Base-by-base conservation (phyloP, 2,113 vertebrate genomes). In the Thermophis baileyi region DNA sequence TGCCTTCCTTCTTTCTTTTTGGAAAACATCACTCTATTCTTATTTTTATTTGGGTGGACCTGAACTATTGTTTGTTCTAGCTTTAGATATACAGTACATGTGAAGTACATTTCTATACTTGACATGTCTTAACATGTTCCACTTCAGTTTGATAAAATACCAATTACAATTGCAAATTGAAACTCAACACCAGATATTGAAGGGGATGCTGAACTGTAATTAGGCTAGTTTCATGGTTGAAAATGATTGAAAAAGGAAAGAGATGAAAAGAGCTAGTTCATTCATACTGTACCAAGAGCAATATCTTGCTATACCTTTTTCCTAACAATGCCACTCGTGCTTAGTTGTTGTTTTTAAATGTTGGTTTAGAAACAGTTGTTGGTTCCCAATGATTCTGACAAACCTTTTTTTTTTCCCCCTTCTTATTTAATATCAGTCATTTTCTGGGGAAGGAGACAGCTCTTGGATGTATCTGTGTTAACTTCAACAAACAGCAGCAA, bases 101-200 rank as follows among this genome's bases (percentile, higher is more conserved):
- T 44, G 44, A 51, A 44, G 9, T 50, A 51, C 24, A 91, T 91
- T 55, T 94, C 50, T 9, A 60, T 54, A 81, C 11, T 92, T 90
- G 60, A 63, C 20, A 90, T 90, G 16, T 88, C 93, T 94, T 92
- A 93, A 93, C 49, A 93, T 4, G 54, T 57, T 88, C 53, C 90
- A 63, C 86, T 87, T 60, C 93, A 91, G 6, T 50, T 22, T 22
- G 87, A 14, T 25, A 57, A 90, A 85, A 94, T 4, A 94, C 46
- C n/a, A 89, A n/a, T 94, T 95, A 88, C 11, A 10, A 24, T 53
- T 22, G 54, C 90, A 87, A 91, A 94, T 81, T 92, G n/a, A 9
- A 2, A 81, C 25, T 69, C 3, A 86, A 25, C 51, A 85, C 10
- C 0, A 0, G 87, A 89, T 74, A 47, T 60, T 22, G 87, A 53